Percentiles rank a stretch among this genome's conserved stretches.
phyloP scores from a whole-genome alignment of 2,888 invertebrate species.

The Drosophila barbarae region DNA sequence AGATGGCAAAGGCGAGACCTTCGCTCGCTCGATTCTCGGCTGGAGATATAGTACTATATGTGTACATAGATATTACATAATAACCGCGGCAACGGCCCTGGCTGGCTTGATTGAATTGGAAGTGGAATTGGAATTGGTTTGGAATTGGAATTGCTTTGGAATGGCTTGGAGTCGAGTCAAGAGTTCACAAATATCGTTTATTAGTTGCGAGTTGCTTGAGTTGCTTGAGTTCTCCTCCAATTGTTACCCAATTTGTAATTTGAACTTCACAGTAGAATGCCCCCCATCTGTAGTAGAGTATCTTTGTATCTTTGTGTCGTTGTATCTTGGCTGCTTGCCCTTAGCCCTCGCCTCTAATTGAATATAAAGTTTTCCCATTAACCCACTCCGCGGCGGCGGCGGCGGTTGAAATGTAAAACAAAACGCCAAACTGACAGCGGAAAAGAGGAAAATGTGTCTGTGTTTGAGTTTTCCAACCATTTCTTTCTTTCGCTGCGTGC shows the following conservation, averaged over 20 bases:
- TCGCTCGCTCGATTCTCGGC: constrained; percentile 52
- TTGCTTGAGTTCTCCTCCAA: constrained; percentile 14
- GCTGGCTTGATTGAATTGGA: constrained; percentile 63
- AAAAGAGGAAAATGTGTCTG: constrained; percentile 48
- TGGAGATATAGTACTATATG: constrained; percentile 6
- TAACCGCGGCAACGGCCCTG: constrained; percentile 50
- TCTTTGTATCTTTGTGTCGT: constrained; percentile 6
- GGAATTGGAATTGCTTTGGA: constrained; percentile 15
- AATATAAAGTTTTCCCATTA: constrained; percentile 46
- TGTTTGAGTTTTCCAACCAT: constrained; percentile 58
- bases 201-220: constrained; percentile 23
- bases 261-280: constrained; percentile 40
- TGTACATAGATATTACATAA: constrained; percentile 62
- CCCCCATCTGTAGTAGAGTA: constrained; percentile 29
- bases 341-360: constrained; percentile 44
- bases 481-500: constrained; percentile 57
- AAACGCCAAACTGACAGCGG: constrained; percentile 49
- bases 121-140: constrained; percentile 60
- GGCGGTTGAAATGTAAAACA: constrained; percentile 24
- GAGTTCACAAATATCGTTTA: constrained; percentile 42
- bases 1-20: constrained; percentile 64
- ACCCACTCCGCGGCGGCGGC: constrained; percentile 5
- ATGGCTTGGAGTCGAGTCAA: constrained; percentile 28
- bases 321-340: constrained; percentile 26
- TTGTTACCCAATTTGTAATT: constrained; percentile 47